Conservation (phyloP, 2,888 invertebrate species). For the Seira ritae region DNA sequence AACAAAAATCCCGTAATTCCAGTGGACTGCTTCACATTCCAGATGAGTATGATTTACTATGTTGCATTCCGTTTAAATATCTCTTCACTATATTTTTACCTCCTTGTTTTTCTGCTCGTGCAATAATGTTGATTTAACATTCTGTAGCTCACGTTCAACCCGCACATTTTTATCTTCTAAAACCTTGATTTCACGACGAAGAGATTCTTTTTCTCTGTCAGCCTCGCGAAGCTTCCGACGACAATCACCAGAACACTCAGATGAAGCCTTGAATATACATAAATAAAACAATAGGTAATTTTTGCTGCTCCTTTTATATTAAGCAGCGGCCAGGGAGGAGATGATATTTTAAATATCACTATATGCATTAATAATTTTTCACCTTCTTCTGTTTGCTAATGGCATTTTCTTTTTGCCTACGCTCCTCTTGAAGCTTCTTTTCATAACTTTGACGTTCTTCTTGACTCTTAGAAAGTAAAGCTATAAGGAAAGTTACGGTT, state of each 20-base stretch:
- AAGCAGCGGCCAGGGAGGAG: no score
- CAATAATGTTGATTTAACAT: slow-evolving; percentile 73
- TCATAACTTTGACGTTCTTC: slow-evolving; percentile 73
- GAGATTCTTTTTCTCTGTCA: slow-evolving; percentile 71
- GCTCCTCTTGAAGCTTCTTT: slow-evolving; percentile 72
- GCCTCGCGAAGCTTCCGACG: slow-evolving; percentile 71
- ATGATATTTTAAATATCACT: no score
- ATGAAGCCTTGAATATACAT: slow-evolving; percentile 63
- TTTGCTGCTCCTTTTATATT: no score
- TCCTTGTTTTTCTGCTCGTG: slow-evolving; percentile 73
- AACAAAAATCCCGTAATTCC: no score
- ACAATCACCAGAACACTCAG: slow-evolving; percentile 73
- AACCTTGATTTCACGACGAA: slow-evolving; percentile 70
- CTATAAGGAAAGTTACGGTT: slow-evolving; percentile 64
- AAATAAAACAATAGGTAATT: no score
- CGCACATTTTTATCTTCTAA: slow-evolving; percentile 71
- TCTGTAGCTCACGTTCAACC: slow-evolving; percentile 72
- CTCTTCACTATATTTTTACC: slow-evolving; percentile 42
- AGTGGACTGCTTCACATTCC: no score
- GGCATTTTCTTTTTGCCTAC: slow-evolving; percentile 72
- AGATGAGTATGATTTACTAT: no score
- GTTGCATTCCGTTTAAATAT: not conserved
- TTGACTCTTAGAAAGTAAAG: slow-evolving; percentile 72
- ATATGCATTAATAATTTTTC: not conserved
- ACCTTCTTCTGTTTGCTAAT: slow-evolving; percentile 73